Evolutionary conservation across 2,888 invertebrate genomes (phyloP).

Genomic region (Cheiracanthium punctorium): DNA sequence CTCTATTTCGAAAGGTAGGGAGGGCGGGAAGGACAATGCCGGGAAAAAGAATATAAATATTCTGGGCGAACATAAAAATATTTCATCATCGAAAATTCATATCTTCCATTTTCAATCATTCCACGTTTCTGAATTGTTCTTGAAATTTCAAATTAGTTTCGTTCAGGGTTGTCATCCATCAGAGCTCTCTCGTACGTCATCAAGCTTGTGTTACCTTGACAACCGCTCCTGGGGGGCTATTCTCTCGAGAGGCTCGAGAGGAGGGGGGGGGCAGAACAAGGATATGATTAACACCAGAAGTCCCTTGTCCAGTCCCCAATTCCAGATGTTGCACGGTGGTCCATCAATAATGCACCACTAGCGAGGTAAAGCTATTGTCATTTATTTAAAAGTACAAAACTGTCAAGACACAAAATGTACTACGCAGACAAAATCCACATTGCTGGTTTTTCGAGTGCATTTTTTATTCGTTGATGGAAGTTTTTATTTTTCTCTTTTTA

Average conservation of each 20-base stretch:
- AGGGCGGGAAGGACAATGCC: too few species aligned
- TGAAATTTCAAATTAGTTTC: slow-evolving; percentile 27
- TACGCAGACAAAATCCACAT: background rate
- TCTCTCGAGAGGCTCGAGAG: too few species aligned
- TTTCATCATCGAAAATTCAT: background rate
- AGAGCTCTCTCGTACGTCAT: background rate
- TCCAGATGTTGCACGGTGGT: slow-evolving; percentile 16
- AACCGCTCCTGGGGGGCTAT: background rate
- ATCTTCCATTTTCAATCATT: background rate
- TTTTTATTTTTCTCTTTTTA: background rate
- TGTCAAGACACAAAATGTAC: slow-evolving; percentile 4
- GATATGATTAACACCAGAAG: slow-evolving; percentile 30
- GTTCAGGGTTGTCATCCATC: slow-evolving; percentile 8
- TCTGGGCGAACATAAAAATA: background rate
- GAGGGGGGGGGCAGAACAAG: too few species aligned
- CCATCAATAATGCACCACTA: slow-evolving; percentile 26
- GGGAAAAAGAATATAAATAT: too few species aligned
- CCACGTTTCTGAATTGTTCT: background rate
- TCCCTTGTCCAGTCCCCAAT: slow-evolving; percentile 22
- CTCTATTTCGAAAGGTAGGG: too few species aligned
- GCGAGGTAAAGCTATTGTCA: slow-evolving; percentile 15
- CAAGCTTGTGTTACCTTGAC: slow-evolving; percentile 7
- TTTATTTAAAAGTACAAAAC: slow-evolving; percentile 35
- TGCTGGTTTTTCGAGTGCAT: background rate
- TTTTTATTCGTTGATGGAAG: background rate